phyloP scores from a whole-genome alignment of 2,888 invertebrate genomes.

The Clistopyga incitator region DNA sequence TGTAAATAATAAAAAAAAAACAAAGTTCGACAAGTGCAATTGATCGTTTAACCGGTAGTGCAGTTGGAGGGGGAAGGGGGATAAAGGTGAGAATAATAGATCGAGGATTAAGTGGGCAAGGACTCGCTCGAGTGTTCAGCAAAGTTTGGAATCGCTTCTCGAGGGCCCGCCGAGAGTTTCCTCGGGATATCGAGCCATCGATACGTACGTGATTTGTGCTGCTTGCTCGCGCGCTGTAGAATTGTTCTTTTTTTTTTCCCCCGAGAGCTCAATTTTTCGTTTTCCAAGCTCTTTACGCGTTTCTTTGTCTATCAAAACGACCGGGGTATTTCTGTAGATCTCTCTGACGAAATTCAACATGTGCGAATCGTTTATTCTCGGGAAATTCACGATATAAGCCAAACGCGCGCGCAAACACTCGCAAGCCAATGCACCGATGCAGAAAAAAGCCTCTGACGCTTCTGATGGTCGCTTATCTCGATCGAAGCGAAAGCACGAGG shows the following conservation, averaged over 20 bases:
- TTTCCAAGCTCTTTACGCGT: neutral
- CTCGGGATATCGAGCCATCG: neutral
- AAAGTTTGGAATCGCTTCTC: neutral
- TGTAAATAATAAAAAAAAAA: conserved; percentile 1
- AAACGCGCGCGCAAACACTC: neutral
- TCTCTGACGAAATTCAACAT: conserved; percentile 43
- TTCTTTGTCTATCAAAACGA: neutral
- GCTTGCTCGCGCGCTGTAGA: neutral
- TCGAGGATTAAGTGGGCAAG: conserved; percentile 2
- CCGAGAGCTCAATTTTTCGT: neutral
- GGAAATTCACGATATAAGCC: neutral
- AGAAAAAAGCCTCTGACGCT: neutral
- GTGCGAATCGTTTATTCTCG: conserved; percentile 55
- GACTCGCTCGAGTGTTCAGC: neutral
- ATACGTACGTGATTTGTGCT: neutral
- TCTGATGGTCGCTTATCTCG: neutral
- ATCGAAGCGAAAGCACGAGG: conserved; percentile 6
- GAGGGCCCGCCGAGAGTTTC: neutral
- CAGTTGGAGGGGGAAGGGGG: neutral
- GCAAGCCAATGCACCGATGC: neutral
- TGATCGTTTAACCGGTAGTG: conserved; percentile 15
- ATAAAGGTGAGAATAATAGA: conserved; percentile 6
- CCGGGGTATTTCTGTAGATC: neutral
- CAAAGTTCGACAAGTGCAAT: conserved; percentile 28
- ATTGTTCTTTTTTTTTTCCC: no score